Base-by-base conservation (phyloP, 2,797 vertebrate genomes). In the Jordanella pulchra region DNA sequence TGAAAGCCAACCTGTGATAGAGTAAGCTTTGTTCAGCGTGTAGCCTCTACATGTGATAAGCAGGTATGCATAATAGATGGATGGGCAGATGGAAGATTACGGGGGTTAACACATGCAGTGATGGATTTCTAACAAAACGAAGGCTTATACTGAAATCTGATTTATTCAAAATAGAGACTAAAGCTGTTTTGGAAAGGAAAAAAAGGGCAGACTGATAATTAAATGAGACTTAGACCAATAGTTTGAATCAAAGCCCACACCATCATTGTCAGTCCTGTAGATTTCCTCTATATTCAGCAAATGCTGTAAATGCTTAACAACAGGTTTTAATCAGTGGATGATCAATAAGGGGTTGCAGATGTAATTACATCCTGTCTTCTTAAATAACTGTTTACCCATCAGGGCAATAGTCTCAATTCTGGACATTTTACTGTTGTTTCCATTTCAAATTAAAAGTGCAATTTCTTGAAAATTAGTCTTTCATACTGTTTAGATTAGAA, bases 41-140 rank as follows among this genome's bases (percentile, higher is more conserved):
- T 42, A 18, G 44, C 48, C 73, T 71, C 79, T 64, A 66, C 71
- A 65, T 74, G 63, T 81, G 72, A 86, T 80, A 72, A 85, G 71
- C 69, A 82, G 66, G 55, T 76, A 84, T 67, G 76, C 75, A 80
- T 71, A 71, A 79, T 69, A 63, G 71, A 72, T 76, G 67, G 76
- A 74, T 77, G 64, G 65, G 58, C 71, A 66, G 67, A 80, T 72
- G 68, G 74, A 79, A 70, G 70, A 80, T 67, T 47, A 63, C 35
- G 27, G 2, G 54, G 32, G 58, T 77, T 67, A 72, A 74, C 69
- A 77, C 50, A 67, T 56, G 35, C 47, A 14, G 47, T 28, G 56
- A 72, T 65, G 61, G 68, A 21, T 73, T 77, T 79, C 67, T 75
- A 1, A 21, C 66, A 35, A 54, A 82, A 82, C 54, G 75, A 64